These are phyloP conservation scores for Choloepus didactylus DNA, from an alignment of 2,797 vertebrate species.

Conservation along the genomic window DNA sequence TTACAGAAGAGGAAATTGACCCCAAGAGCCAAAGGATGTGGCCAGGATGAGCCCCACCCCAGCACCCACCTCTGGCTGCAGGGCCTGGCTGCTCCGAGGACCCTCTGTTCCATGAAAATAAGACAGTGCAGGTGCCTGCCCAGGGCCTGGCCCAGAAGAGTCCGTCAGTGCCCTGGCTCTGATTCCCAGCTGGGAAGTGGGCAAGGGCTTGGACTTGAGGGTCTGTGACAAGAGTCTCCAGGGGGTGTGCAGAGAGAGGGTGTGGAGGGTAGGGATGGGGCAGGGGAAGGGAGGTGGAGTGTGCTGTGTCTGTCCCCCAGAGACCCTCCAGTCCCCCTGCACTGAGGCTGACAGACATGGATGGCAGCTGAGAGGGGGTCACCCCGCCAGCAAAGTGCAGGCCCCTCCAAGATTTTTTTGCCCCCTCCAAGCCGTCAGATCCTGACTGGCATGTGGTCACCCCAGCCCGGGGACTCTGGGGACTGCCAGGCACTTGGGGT, in stretches of 20 bases:
- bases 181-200: background rate
- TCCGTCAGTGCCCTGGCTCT: background rate
- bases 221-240: background rate
- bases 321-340: too few relatives aligned
- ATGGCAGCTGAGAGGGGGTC: background rate
- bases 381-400: accelerated
- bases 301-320: background rate
- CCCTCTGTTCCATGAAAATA: background rate
- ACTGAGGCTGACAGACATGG: background rate
- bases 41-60: background rate
- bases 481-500: background rate
- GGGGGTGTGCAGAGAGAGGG: background rate
- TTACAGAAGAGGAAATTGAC: background rate
- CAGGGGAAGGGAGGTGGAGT: background rate
- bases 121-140: background rate
- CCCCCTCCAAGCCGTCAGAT: background rate
- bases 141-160: background rate
- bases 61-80: background rate
- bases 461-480: background rate
- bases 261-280: background rate
- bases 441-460: background rate
- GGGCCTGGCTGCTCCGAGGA: background rate
- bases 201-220: background rate
- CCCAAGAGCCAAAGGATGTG: background rate
- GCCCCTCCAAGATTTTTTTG: background rate